Conservation (phyloP, 2,888 invertebrate species). For the Hirtodrosophila trivittata region DNA sequence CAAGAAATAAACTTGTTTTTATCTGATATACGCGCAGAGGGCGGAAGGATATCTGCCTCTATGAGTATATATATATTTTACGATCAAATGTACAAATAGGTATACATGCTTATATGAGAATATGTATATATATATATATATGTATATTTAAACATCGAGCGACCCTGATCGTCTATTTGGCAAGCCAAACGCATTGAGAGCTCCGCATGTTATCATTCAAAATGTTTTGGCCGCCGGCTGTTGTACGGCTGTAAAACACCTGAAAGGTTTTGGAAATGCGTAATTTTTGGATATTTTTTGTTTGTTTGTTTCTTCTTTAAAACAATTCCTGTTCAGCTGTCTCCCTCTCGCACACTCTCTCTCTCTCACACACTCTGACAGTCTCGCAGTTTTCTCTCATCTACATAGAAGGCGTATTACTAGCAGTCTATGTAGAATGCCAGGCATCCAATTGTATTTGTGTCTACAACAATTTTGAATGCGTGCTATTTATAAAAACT, state of each 20-base stretch:
- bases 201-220: slow-evolving; percentile 62
- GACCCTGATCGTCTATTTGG: slow-evolving; percentile 78
- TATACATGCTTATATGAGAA: slow-evolving; percentile 32
- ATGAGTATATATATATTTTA: slow-evolving; percentile 20
- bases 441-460: slow-evolving; percentile 51
- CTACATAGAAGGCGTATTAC: slow-evolving; percentile 66
- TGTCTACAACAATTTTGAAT: slow-evolving; percentile 56
- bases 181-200: slow-evolving; percentile 44
- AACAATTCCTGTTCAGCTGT: slow-evolving; percentile 36
- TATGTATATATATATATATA: slow-evolving; percentile 29
- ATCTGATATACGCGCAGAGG: slow-evolving; percentile 4
- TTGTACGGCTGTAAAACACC: slow-evolving; percentile 49
- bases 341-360: slow-evolving; percentile 27
- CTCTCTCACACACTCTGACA: neutral
- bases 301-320: neutral
- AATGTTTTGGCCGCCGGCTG: slow-evolving; percentile 51
- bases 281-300: slow-evolving; percentile 39
- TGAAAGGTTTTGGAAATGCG: slow-evolving; percentile 56
- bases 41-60: slow-evolving; percentile 1
- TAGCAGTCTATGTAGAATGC: slow-evolving; percentile 29
- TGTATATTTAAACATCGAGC: slow-evolving; percentile 36
- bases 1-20: slow-evolving; percentile 24
- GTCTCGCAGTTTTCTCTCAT: slow-evolving; percentile 34
- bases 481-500: slow-evolving; percentile 80
- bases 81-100: neutral